Evolutionary conservation across 2,888 invertebrate species (phyloP), one percentile per base, ranked within the genome.

Genomic region (Taenaris catops): DNA sequence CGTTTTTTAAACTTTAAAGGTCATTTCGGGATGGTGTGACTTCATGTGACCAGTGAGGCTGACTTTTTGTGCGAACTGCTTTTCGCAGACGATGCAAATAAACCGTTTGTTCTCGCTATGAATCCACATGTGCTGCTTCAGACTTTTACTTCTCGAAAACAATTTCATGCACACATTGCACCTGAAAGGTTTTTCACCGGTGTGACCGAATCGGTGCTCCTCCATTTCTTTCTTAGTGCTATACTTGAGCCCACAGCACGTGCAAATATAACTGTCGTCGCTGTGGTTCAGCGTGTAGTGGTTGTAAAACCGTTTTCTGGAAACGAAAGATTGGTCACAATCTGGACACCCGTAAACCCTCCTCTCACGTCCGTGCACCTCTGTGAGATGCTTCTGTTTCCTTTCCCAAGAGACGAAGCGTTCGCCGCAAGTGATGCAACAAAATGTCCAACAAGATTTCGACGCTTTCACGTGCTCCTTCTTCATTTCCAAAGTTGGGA

Each of bases 121-220:
- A 17, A 69, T 70, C 80, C 80, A 80, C 71, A 79, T 63, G 26
- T 83, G 81, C 25, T 78, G 76, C 1, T 54, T 57, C 1, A 89
- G 49, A 1, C 76, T 75, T 34, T 81, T 86, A 3, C 72, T 74
- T n/a, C 86, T 75, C 8, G 81, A 70, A 38, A 89, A 89, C 1
- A 68, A 53, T 45, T 89, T 89, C 1, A 60, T 56, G 44, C 89
- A 90, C 1, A 86, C 53, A 0, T 58, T 51, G 41, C 89, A 89
- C 21, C 67, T 57, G 18, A 67, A 78, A 1, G 59, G 55, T 38
- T 84, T 88, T 35, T 87, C 87, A 1, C 81, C 75, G 0, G 88
- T 84, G 48, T 89, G 89, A 0, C 72, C 73, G 0, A 80, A 58
- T 27, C 62, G 67, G 39, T 89, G 89, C 1, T 87, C 71, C 1